Evolutionary conservation across 2,797 vertebrate genomes (phyloP).

Genomic region (Naso thynnoides): DNA sequence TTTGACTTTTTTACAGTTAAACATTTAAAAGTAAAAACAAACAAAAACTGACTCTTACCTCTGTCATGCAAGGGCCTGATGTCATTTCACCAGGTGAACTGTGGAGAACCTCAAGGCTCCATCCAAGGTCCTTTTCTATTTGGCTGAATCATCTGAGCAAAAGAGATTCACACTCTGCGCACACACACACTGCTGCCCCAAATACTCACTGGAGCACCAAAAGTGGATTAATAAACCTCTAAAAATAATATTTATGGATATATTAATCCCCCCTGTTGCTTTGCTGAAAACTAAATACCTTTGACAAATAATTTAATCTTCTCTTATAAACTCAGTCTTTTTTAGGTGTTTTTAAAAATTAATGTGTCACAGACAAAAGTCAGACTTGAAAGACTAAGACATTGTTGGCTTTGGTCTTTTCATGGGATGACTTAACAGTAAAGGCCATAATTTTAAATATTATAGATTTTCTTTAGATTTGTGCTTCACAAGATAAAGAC

Average conservation of each 20-base stretch:
- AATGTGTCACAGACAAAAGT: not conserved
- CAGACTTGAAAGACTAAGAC: not conserved
- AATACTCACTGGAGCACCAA: not conserved
- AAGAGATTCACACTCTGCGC: not conserved
- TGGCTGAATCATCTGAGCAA: not conserved
- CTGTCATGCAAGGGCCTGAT: not conserved
- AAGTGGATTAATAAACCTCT: no score
- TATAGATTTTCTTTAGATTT: not conserved
- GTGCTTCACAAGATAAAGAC: no score
- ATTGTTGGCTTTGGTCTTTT: not conserved
- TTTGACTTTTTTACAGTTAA: no score
- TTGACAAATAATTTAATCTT: not conserved
- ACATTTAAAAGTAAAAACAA: not conserved
- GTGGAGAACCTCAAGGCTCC: constrained; percentile 9
- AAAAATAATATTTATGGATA: no score
- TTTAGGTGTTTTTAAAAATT: not conserved
- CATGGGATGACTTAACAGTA: not conserved
- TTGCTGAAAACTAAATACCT: not conserved
- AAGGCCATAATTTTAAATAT: not conserved
- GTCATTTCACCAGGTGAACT: not conserved
- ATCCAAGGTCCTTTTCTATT: not conserved
- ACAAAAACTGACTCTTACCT: not conserved
- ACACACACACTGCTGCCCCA: not conserved
- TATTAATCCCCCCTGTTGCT: no score
- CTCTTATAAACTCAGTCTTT: not conserved